Base-by-base conservation (phyloP, 2,113 vertebrate species). In the Cheilinus undulatus region DNA sequence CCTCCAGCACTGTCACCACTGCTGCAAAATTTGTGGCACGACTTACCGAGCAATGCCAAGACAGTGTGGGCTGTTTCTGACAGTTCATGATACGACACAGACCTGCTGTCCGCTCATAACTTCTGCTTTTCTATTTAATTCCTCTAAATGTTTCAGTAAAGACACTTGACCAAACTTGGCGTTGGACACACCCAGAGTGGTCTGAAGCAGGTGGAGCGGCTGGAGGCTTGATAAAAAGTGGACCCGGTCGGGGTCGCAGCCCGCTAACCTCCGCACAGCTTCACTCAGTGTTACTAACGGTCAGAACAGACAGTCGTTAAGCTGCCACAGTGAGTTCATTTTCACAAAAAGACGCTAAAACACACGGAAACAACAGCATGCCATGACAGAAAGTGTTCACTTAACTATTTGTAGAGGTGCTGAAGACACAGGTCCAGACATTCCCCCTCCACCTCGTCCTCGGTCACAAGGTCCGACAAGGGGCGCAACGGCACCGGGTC, bases 321-420 rank as follows among this genome's bases (percentile, higher is more conserved):
- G 8, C 23, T 0, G 7, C 19, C 19, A 3, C 23, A 0, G 14
- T n/a, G 19, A 28, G 17, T 38, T 56, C 8, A 30, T 20, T 15
- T 42, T 5, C 15, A 6, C 3, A 17, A 5, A 17, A 7, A 19
- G 1, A 19, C 49, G 4, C 5, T 48, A 7, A 15, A 0, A 65
- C 26, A 61, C 65, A 53, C 48, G 13, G 23, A 52, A 56, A 65
- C 0, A 38, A 58, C 17, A 26, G 6, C 69, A 62, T 60, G 51
- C 30, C 13, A 19, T 12, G 30, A 62, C 42, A 73, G 19, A 63
- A 83, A 77, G 82, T 64, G 53, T 14, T 46, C 86, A 98, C 97
- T 99, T 95, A 97, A 98, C 97, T 98, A 98, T 97, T 98, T 99
- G 95, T 96, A 99, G 94, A 99, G 97, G 94, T 97, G 96, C 84